phyloP scores from a whole-genome alignment of 2,797 vertebrate genomes.

The Sebastes dallii region DNA sequence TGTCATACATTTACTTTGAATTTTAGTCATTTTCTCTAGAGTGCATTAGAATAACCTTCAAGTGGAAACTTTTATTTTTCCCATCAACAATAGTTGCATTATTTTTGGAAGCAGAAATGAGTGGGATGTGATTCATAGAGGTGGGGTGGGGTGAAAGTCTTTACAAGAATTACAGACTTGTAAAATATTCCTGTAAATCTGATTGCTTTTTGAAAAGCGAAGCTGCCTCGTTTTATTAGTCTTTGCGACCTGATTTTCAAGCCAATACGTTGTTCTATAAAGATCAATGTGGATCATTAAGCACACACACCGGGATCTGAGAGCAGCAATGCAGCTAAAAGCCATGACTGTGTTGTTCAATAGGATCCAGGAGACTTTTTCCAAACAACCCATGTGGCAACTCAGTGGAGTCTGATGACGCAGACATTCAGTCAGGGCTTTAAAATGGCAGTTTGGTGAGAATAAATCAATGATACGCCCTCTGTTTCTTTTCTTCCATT shows the following conservation, averaged over 20 bases:
- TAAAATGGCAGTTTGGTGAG: constrained; percentile 8
- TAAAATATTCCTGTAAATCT: constrained; percentile 54
- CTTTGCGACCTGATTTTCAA: constrained; percentile 36
- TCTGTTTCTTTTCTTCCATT: neutral
- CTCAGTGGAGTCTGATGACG: constrained; percentile 5
- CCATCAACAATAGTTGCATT: constrained; percentile 7
- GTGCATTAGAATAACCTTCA: constrained; percentile 6
- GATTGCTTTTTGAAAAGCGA: constrained; percentile 48
- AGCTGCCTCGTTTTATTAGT: constrained; percentile 41
- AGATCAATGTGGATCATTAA: constrained; percentile 24
- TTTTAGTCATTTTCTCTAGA: constrained; percentile 15
- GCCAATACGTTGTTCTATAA: constrained; percentile 37
- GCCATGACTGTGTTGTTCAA: constrained; percentile 4
- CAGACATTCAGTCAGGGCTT: neutral
- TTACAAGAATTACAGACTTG: constrained; percentile 56
- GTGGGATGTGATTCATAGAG: constrained; percentile 48
- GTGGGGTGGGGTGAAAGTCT: constrained; percentile 24
- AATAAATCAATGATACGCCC: neutral
- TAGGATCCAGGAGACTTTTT: constrained; percentile 4
- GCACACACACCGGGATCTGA: constrained; percentile 13
- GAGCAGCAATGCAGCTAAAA: constrained; percentile 14
- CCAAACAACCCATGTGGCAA: constrained; percentile 7
- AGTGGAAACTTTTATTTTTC: constrained; percentile 26
- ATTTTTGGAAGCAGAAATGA: constrained; percentile 26
- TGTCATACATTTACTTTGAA: constrained; percentile 10